phyloP scores from a whole-genome alignment of 2,797 vertebrate species.

The Amblyraja radiata region DNA sequence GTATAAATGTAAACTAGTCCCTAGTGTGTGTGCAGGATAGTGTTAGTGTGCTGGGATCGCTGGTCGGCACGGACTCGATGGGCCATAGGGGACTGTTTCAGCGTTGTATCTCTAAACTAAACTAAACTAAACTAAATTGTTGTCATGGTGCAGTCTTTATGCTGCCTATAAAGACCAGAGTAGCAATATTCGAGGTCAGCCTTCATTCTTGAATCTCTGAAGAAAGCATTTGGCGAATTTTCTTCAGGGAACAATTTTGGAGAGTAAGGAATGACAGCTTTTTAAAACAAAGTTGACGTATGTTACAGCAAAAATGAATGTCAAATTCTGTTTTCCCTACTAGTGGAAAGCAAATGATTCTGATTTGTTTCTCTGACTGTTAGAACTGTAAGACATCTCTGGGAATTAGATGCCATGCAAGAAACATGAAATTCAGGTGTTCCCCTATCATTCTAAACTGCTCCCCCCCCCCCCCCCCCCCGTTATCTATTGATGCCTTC shows the following conservation, averaged over 20 bases:
- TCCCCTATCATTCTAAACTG: constrained; percentile 56
- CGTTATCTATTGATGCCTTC: constrained; percentile 67
- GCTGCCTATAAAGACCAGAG: constrained; percentile 37
- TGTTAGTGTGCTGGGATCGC: too few species aligned
- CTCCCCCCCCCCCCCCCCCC: constrained; percentile 61
- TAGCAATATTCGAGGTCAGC: constrained; percentile 42
- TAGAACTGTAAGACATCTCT: constrained; percentile 59
- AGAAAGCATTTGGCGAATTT: constrained; percentile 50
- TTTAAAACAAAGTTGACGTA: constrained; percentile 51
- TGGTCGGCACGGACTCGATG: too few species aligned
- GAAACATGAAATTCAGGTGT: constrained; percentile 57
- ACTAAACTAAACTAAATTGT: constrained; percentile 22
- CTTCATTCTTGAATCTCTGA: constrained; percentile 42
- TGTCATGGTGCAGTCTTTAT: background rate
- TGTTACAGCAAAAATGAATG: constrained; percentile 50
- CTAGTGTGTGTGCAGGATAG: too few species aligned
- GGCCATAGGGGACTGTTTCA: too few species aligned
- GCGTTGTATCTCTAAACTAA: background rate
- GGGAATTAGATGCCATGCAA: constrained; percentile 56
- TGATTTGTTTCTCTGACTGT: constrained; percentile 46
- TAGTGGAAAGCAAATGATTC: constrained; percentile 45
- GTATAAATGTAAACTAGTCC: too few species aligned
- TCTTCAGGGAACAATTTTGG: constrained; percentile 54
- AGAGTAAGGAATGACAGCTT: constrained; percentile 47
- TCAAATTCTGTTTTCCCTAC: constrained; percentile 49